phyloP scores from a whole-genome alignment of 2,113 vertebrate species.

The Chaenogobius annularis region DNA sequence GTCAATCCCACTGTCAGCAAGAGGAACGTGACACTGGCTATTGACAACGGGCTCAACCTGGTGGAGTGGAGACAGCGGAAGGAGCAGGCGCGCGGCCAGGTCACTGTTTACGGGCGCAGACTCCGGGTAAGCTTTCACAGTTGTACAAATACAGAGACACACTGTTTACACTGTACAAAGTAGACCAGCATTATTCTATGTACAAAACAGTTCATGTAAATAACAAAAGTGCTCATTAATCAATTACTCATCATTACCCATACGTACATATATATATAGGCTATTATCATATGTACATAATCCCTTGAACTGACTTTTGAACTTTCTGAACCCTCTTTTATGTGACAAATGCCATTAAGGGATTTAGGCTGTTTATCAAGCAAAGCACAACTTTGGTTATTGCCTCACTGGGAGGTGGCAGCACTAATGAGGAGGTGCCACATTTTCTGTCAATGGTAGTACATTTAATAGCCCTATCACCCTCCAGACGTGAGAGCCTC shows the following conservation, averaged over 20 bases:
- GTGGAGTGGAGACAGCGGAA: constrained; percentile 98
- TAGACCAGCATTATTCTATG: too few relatives aligned
- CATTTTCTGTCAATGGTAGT: constrained; percentile 70
- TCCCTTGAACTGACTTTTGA: background rate
- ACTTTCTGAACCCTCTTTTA: background rate
- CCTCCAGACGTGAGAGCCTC: constrained; percentile 63
- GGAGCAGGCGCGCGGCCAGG: constrained; percentile 92
- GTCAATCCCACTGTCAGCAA: constrained; percentile 96
- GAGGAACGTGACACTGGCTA: constrained; percentile 94
- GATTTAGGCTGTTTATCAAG: constrained; percentile 17
- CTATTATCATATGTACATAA: background rate
- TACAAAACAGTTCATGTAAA: background rate
- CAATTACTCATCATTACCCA: background rate
- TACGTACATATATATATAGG: background rate
- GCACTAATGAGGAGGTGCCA: constrained; percentile 68
- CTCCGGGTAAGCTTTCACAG: constrained; percentile 85
- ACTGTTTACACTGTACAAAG: background rate
- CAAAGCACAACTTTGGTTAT: constrained; percentile 50
- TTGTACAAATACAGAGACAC: background rate
- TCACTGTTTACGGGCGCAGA: constrained; percentile 94
- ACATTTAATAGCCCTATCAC: constrained; percentile 65
- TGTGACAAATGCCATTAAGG: background rate
- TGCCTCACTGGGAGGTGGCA: constrained; percentile 43
- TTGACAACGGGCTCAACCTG: constrained; percentile 94
- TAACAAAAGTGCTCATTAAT: background rate